phyloP scores from a whole-genome alignment of 1,140 invertebrate genomes.

The Drosophila busckii region DNA sequence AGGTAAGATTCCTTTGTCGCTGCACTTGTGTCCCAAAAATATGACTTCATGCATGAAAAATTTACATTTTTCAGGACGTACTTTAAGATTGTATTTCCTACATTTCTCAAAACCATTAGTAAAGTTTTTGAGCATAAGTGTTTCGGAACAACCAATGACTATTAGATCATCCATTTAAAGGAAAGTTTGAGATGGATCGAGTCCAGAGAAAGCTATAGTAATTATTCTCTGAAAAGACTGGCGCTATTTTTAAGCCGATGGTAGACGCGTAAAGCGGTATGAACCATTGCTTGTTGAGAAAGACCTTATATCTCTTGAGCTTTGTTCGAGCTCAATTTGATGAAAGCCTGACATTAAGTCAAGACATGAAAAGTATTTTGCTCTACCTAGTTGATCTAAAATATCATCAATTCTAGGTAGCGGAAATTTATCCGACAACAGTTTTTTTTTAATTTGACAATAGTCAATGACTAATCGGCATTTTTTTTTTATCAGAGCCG shows the following conservation, averaged over 20 bases:
- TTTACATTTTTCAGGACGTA: conserved; percentile 7
- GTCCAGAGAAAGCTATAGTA: conserved; percentile 5
- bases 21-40: conserved; percentile 1
- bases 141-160: conserved; percentile 10
- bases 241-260: background rate
- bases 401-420: conserved; percentile 5
- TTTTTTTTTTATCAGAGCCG: background rate
- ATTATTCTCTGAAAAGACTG: conserved; percentile 8
- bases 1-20: conserved; percentile 3
- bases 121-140: conserved; percentile 10
- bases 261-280: background rate
- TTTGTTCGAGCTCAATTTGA: background rate
- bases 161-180: conserved; percentile 20
- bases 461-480: conserved; percentile 22
- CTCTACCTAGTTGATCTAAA: conserved; percentile 2
- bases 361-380: conserved; percentile 2
- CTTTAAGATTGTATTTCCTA: conserved; percentile 1
- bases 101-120: conserved; percentile 11
- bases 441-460: conserved; percentile 25
- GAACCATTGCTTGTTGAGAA: conserved; percentile 3
- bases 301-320: background rate
- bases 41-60: conserved; percentile 10
- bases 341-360: too few relatives aligned
- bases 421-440: conserved; percentile 9
- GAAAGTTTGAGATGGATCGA: conserved; percentile 11